Percentiles rank a stretch among this genome's conserved stretches.
Evolutionary conservation across 2,888 invertebrate genomes (phyloP).

Genomic region (Drosophila nigritarsus): DNA sequence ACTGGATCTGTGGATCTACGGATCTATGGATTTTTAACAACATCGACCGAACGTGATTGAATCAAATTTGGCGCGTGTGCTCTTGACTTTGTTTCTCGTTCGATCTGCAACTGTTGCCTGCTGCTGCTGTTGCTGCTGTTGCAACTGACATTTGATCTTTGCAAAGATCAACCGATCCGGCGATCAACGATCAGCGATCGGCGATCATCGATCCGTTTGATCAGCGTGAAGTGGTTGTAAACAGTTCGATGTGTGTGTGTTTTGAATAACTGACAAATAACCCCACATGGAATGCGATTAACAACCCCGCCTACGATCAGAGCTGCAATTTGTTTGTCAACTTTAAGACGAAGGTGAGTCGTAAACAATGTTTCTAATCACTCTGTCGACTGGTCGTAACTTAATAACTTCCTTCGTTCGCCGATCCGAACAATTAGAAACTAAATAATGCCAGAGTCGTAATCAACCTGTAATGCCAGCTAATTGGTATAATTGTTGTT

Average conservation of each 20-base stretch:
- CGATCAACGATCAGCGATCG: conserved; percentile 9
- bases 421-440: conserved; percentile 33
- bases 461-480: conserved; percentile 81
- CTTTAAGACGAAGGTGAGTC: conserved; percentile 68
- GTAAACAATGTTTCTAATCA: conserved; percentile 28
- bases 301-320: conserved; percentile 53
- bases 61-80: conserved; percentile 69
- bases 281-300: conserved; percentile 67
- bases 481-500: conserved; percentile 77
- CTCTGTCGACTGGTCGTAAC: conserved; percentile 26
- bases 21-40: conserved; percentile 24
- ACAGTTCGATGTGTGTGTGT: conserved; percentile 41
- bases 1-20: conserved; percentile 19
- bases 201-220: conserved; percentile 18
- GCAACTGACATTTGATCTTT: conserved; percentile 74
- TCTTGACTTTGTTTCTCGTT: conserved; percentile 74
- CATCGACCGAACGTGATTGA: conserved; percentile 51
- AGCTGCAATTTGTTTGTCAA: conserved; percentile 54
- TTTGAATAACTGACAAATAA: conserved; percentile 4
- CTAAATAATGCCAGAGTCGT: conserved; percentile 43
- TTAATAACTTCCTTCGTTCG: conserved; percentile 67
- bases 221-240: conserved; percentile 26
- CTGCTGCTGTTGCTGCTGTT: conserved; percentile 5
- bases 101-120: conserved; percentile 1
- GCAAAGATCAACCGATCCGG: conserved; percentile 55